Base-by-base conservation (phyloP, 2,797 vertebrate genomes). In the Xiphorhynchus erythropygius region DNA sequence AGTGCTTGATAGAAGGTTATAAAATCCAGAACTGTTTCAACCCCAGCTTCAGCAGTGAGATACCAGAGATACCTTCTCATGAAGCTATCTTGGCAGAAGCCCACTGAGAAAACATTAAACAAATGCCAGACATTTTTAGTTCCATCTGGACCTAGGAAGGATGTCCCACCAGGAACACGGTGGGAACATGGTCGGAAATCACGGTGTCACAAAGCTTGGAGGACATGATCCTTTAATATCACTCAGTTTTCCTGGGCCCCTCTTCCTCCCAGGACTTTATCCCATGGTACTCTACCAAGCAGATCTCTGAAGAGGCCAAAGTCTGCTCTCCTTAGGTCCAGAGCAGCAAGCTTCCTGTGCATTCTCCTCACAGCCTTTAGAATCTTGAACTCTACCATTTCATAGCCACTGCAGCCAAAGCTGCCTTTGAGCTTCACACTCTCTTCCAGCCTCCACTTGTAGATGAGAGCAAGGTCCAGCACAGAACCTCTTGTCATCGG, bases 311-410 rank as follows among this genome's bases (percentile, higher is more conserved):
- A 89, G 15, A 35, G 18, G 19, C n/a, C 39, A 17, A 57, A 57
- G n/a, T 46, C 37, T 71, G 37, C 17, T n/a, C 21, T 46, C 24
- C 25, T 71, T 17, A 44, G 57, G 52, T 35, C 30, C 39, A 64
- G 25, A 3, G 10, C 15, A 78, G 24, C 0, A 0, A 52, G 57
- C 15, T 37, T 32, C 21, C 5, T 17, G 12, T 19, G 14, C 3
- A 0, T 12, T 46, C 37, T 52, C 30, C 44, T 46, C 2, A 0
- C 24, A 33, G 65, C 44, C 21, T 22, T 33, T 46, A 59, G 7
- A 35, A 65, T 37, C 52, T 27, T 41, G 13, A 77, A 33, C 4
- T 18, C 32, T 32, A 76, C 4, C 32, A 37, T 13, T 64, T 28
- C 64, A 59, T 5, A 10, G 46, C 10, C 35, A 60, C 7, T 30